Evolutionary conservation across 2,113 vertebrate genomes (phyloP), one percentile per base, ranked within the genome.

Genomic region (Albula goreensis): DNA sequence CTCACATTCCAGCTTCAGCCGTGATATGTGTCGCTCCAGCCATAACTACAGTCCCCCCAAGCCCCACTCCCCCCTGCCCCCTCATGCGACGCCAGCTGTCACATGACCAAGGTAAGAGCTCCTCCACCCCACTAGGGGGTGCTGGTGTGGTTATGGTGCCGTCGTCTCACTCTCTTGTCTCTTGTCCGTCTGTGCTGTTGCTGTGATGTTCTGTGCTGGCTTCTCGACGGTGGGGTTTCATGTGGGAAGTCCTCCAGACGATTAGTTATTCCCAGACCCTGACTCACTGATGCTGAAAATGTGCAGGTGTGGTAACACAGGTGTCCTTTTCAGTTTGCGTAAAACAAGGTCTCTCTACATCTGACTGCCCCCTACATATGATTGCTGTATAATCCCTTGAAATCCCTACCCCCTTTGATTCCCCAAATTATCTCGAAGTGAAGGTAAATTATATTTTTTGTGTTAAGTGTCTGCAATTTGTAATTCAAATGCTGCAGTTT

Each of bases 41-140:
- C 53, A 84, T 95, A 88, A 89, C 96, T 57, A 94, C 96, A 9
- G 95, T 95, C 86, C 95, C 96, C 87, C 94, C 96, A 77, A 97
- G 96, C 90, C 96, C 97, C 50, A 91, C 93, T 10, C 97, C 96
- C 77, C 96, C 96, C 2, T 94, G 96, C 87, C 97, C 96, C 89
- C 92, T 96, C 91, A 97, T 99, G 90, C 96, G 97, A 51, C 97
- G 98, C 0, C 98, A 99, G 80, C 96, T 99, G 86, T 99, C 98
- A 89, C 98, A 99, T 89, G 98, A 99, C 92, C 97, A 99, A 95
- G 98, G 98, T 99, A 94, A 88, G 90, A 56, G 3, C 10, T 19
- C 15, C 60, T 50, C 2, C 66, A 6, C 57, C 57, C 48, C 17
- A 11, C 41, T 31, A 57, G 50, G 78, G 81, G 10, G 70, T 53